Evolutionary conservation across 2,888 invertebrate species (phyloP).

Genomic region (Nemotelus pantherinus): DNA sequence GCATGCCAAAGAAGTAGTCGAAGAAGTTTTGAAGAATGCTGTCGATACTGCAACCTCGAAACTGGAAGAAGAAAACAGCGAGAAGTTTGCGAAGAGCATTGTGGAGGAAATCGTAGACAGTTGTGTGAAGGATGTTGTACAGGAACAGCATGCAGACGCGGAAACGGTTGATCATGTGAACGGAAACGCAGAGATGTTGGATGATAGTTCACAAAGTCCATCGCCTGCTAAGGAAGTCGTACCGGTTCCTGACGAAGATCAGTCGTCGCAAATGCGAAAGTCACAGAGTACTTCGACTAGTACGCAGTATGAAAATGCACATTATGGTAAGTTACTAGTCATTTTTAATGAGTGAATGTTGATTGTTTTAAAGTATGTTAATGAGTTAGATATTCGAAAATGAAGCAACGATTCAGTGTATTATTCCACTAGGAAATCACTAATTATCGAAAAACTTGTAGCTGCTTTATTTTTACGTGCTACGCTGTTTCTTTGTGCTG

Average conservation of each 20-base stretch:
- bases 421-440: neutral
- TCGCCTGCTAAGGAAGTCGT: neutral
- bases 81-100: constrained; percentile 51
- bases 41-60: constrained; percentile 66
- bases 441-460: neutral
- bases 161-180: neutral
- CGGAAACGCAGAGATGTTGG: neutral
- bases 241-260: constrained; percentile 47
- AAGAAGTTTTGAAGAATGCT: constrained; percentile 67
- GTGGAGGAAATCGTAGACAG: constrained; percentile 52
- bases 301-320: constrained; percentile 85
- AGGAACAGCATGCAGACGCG: neutral
- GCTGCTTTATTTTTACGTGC: neutral
- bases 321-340: constrained; percentile 74
- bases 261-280: constrained; percentile 69
- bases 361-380: neutral
- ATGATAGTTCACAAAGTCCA: neutral
- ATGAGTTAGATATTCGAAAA: no score
- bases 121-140: constrained; percentile 39
- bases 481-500: no score
- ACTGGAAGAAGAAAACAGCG: constrained; percentile 57
- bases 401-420: no score
- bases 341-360: neutral
- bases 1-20: constrained; percentile 66
- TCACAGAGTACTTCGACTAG: constrained; percentile 83